phyloP scores from a whole-genome alignment of 2,113 vertebrate genomes.

The Sinocyclocheilus rhinocerous region DNA sequence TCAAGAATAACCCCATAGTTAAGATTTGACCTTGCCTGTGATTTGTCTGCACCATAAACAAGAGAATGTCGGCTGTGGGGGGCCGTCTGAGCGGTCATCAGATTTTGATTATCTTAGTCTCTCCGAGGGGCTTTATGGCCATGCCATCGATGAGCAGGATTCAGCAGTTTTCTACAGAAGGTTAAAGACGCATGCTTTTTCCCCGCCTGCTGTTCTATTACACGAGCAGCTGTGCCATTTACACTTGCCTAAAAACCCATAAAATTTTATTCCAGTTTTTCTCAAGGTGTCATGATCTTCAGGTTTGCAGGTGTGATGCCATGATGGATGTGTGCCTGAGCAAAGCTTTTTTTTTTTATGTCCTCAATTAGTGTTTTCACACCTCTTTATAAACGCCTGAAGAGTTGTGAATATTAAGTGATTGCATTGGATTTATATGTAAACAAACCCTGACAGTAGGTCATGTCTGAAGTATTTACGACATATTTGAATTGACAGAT shows the following conservation, averaged over 20 bases:
- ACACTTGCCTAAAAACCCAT: slow-evolving; percentile 53
- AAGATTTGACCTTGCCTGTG: slow-evolving; percentile 48
- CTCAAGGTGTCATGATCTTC: slow-evolving; percentile 46
- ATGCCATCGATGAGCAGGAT: slow-evolving; percentile 37
- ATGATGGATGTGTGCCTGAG: slow-evolving; percentile 44
- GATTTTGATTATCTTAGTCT: slow-evolving; percentile 44
- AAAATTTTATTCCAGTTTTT: slow-evolving; percentile 59
- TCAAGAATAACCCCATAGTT: slow-evolving; percentile 34
- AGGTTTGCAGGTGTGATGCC: slow-evolving; percentile 50
- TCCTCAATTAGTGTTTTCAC: slow-evolving; percentile 31
- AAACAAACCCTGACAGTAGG: neutral
- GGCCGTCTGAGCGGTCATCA: slow-evolving; percentile 39
- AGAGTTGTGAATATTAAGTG: neutral
- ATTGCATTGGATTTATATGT: slow-evolving; percentile 1
- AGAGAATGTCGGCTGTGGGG: slow-evolving; percentile 1
- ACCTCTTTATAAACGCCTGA: neutral
- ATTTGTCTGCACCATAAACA: slow-evolving; percentile 44
- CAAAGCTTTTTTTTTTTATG: slow-evolving; percentile 38
- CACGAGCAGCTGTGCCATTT: slow-evolving; percentile 58
- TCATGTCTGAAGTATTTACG: neutral
- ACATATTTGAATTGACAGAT: slow-evolving; percentile 35
- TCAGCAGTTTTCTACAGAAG: slow-evolving; percentile 49
- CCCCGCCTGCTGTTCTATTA: slow-evolving; percentile 42
- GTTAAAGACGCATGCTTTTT: slow-evolving; percentile 53
- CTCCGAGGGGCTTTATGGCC: slow-evolving; percentile 51